Conservation (phyloP, 2,888 invertebrate genomes). For the Microplitis deprimator region DNA sequence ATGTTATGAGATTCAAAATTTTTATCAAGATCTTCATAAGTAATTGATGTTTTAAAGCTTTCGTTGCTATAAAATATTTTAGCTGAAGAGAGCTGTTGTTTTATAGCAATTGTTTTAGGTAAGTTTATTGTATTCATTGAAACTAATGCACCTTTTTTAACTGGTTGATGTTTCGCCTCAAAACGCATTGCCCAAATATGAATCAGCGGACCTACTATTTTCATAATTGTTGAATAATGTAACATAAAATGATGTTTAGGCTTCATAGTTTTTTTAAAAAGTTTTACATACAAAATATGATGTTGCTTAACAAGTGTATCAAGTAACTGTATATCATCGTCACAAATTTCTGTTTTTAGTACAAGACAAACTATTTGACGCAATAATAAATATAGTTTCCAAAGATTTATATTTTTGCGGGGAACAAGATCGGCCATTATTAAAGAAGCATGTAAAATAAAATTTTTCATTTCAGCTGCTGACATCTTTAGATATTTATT, state of each 20-base stretch:
- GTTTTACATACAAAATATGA: conserved; percentile 31
- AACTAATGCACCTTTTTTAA: conserved; percentile 30
- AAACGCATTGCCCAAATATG: conserved; percentile 41
- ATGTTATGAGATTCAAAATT: neutral
- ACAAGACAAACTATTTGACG: conserved; percentile 37
- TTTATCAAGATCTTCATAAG: neutral
- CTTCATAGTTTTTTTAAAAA: conserved; percentile 23
- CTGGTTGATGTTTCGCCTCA: conserved; percentile 31
- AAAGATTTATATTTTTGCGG: conserved; percentile 24
- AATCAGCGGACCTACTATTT: conserved; percentile 33
- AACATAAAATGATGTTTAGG: conserved; percentile 40
- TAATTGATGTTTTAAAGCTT: neutral
- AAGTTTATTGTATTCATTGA: conserved; percentile 37
- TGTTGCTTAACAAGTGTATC: conserved; percentile 25
- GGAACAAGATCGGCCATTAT: conserved; percentile 7
- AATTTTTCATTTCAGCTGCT: conserved; percentile 24
- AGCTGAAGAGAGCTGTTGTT: conserved; percentile 32
- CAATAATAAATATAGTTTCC: conserved; percentile 39
- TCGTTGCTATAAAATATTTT: conserved; percentile 23
- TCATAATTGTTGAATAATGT: conserved; percentile 40
- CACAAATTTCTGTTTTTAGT: conserved; percentile 11
- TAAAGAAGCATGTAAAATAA: conserved; percentile 13
- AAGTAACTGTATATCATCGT: conserved; percentile 11
- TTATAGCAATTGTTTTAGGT: conserved; percentile 35
- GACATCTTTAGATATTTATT: conserved; percentile 8